phyloP scores from a whole-genome alignment of 2,113 vertebrate genomes.

The Rhabdornis inornatus region DNA sequence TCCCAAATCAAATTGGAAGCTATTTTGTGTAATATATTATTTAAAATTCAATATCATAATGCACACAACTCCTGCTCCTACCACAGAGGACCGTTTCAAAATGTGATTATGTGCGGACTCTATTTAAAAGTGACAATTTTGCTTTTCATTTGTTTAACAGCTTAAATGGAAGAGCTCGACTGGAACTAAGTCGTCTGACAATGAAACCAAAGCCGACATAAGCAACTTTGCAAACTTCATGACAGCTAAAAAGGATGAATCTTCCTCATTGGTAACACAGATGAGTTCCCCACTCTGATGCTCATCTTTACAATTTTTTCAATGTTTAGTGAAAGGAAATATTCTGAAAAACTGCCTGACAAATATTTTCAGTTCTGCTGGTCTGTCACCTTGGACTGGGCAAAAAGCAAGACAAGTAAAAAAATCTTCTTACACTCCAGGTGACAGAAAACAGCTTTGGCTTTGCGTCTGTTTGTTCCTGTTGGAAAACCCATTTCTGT shows the following conservation, averaged over 20 bases:
- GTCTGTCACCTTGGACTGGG: neutral
- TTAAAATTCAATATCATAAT: conserved; percentile 83
- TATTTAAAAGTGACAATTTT: conserved; percentile 81
- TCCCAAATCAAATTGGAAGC: conserved; percentile 79
- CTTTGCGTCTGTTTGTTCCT: conserved; percentile 8
- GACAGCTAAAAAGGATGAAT: neutral
- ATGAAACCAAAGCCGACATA: conserved; percentile 47
- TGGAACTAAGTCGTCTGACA: conserved; percentile 75
- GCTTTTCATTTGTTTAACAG: conserved; percentile 80
- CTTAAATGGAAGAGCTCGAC: conserved; percentile 68
- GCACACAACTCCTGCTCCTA: conserved; percentile 71
- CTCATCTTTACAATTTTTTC: neutral
- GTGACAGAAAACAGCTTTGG: neutral
- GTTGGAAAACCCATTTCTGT: neutral
- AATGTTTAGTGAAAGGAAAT: neutral
- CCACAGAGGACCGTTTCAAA: conserved; percentile 68
- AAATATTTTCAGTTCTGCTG: neutral
- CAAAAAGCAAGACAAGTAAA: neutral
- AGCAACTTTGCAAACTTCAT: conserved; percentile 58
- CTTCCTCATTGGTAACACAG: neutral
- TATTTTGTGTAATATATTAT: conserved; percentile 83
- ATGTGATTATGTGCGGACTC: conserved; percentile 74
- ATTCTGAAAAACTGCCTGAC: neutral
- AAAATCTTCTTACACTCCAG: neutral
- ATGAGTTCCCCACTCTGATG: neutral